Conservation (phyloP, 2,113 vertebrate species). For the Corythoichthys intestinalis region DNA sequence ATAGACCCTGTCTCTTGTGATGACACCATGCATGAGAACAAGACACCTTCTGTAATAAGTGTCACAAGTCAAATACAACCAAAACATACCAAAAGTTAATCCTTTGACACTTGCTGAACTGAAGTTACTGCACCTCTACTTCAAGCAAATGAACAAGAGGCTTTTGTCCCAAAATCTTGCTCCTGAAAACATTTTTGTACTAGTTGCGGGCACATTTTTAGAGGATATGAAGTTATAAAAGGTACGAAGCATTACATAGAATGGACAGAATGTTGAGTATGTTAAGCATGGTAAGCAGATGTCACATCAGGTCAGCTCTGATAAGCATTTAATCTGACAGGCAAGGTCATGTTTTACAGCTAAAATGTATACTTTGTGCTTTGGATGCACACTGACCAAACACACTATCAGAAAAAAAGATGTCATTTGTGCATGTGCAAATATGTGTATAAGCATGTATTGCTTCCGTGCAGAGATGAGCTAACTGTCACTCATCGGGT, state of each 20-base stretch:
- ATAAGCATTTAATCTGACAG: constrained; percentile 15
- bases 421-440: constrained; percentile 13
- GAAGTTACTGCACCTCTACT: not conserved
- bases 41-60: not conserved
- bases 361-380: constrained; percentile 5
- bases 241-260: not conserved
- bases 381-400: constrained; percentile 9
- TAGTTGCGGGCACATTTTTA: not conserved
- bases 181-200: not conserved
- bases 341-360: not conserved
- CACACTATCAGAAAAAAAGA: not conserved
- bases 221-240: not conserved
- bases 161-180: not conserved
- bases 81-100: not conserved
- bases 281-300: not conserved
- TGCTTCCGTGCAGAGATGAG: constrained; percentile 59
- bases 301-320: constrained; percentile 1
- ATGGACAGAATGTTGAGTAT: not conserved
- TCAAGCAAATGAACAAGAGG: not conserved
- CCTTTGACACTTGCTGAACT: not conserved
- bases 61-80: not conserved
- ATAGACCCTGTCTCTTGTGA: not conserved
- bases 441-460: constrained; percentile 37
- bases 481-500: constrained; percentile 65
- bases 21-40: not conserved